Evolutionary conservation across 2,888 invertebrate species (phyloP), one percentile per base, ranked within the genome.

Genomic region (Syritta pipiens): DNA sequence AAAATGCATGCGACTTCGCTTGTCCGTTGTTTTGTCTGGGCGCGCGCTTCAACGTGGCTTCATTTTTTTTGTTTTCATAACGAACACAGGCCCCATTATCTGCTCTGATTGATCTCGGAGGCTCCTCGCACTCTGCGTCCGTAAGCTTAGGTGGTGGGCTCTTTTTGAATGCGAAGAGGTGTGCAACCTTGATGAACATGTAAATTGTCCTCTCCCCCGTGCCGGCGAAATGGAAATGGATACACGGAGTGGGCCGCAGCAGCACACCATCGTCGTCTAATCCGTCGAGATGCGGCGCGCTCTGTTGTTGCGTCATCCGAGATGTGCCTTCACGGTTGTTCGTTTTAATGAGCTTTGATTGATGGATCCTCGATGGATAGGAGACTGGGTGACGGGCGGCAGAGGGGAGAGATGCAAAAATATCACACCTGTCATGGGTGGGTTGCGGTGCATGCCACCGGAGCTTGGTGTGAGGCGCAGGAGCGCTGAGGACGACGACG

Each of bases 321-420:
- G 42, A 68, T 57, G 57, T 51, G 63, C 71, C 71, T 67, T 40
- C 53, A 24, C 59, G 62, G 79, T 67, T 79, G 79, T 79, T 79
- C 74, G 42, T 79, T 79, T 79, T 79, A 79, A 79, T 79, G 74
- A 79, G 79, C 79, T 79, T 79, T 79, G 79, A 79, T 79, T 79
- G 79, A 79, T 79, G 79, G 79, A 74, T 79, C 79, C 37, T 37
- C 37, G 14, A 55, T 65, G 32, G 32, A 19, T 57, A 63, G 12
- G 30, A n/a, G n/a, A n/a, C n/a, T n/a, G n/a, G n/a, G n/a, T n/a
- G n/a, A n/a, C n/a, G n/a, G 53, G 59, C 42, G 37, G 12, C 49
- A 22, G 51, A 9, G 20, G 30, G 14, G 46, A 4, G 6, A 24
- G 51, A 14, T 46, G 71, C 71, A 74, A 67, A 79, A 79, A 74